phyloP scores from a whole-genome alignment of 2,113 vertebrate species.

The Saccopteryx leptura region DNA sequence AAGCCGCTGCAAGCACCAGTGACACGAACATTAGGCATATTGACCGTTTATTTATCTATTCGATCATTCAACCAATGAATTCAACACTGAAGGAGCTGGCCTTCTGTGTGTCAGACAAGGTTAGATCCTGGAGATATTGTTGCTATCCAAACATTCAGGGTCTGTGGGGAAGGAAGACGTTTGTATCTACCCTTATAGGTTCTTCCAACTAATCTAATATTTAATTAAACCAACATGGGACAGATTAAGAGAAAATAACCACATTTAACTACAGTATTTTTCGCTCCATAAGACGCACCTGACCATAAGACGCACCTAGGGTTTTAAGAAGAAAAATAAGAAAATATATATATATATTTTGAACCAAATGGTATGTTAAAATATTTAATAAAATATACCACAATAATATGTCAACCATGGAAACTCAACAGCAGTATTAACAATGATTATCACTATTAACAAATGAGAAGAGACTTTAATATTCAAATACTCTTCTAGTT shows the following conservation, averaged over 20 bases:
- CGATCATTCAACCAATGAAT: neutral
- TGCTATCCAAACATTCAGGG: neutral
- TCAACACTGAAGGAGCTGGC: neutral
- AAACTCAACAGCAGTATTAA: no score
- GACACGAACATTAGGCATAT: neutral
- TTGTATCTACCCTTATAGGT: neutral
- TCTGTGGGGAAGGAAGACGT: no score
- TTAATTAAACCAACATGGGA: neutral
- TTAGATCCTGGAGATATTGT: neutral
- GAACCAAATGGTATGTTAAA: no score
- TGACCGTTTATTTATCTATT: neutral
- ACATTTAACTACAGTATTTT: neutral
- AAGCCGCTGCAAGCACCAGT: neutral
- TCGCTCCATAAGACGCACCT: no score
- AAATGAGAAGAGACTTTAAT: no score
- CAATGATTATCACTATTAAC: no score
- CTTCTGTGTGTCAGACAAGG: neutral
- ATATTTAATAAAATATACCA: no score
- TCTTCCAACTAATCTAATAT: neutral
- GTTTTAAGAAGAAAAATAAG: no score
- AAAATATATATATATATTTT: no score
- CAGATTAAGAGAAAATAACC: neutral
- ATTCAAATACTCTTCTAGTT: no score
- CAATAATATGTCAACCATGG: no score
- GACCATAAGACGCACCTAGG: no score